These are phyloP conservation scores for Drosophila grimshawi DNA, from an alignment of 1,140 invertebrate genomes.

Conservation along the genomic window DNA sequence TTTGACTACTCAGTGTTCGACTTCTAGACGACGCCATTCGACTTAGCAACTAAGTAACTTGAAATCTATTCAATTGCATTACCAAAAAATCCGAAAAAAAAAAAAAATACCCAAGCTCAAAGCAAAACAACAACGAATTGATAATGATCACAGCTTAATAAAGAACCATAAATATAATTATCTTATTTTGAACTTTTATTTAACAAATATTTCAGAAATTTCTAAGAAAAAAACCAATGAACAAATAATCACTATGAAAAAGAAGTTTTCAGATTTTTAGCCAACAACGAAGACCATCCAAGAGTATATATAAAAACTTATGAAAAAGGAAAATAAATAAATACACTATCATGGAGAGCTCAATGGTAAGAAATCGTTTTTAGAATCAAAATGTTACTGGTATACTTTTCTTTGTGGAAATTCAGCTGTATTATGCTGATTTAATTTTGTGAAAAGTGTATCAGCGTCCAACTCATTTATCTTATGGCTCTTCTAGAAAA, in stretches of 20 bases:
- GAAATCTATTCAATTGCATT: conserved; percentile 41
- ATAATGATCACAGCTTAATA: conserved; percentile 27
- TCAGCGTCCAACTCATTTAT: too few species aligned
- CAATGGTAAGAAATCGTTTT: too few species aligned
- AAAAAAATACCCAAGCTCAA: conserved; percentile 25
- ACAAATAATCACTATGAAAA: too few species aligned
- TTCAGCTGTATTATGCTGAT: too few species aligned
- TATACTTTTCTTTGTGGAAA: too few species aligned
- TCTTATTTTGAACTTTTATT: neutral
- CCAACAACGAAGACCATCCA: too few species aligned
- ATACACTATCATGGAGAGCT: too few species aligned
- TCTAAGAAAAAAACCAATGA: neutral
- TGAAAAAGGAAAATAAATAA: too few species aligned
- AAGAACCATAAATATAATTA: conserved; percentile 23
- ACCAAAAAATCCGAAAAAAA: conserved; percentile 55
- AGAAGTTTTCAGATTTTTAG: too few species aligned
- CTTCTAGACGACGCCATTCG: conserved; percentile 40
- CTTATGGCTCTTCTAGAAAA: too few species aligned
- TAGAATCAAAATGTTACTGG: too few species aligned
- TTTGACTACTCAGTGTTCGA: conserved; percentile 66
- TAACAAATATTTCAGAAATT: neutral
- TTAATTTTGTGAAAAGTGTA: too few species aligned
- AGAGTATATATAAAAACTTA: neutral
- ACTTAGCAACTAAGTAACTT: conserved; percentile 45
- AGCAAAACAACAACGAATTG: conserved; percentile 16